Base-by-base conservation (phyloP, 2,797 vertebrate species). In the Anabacerthia variegaticeps region DNA sequence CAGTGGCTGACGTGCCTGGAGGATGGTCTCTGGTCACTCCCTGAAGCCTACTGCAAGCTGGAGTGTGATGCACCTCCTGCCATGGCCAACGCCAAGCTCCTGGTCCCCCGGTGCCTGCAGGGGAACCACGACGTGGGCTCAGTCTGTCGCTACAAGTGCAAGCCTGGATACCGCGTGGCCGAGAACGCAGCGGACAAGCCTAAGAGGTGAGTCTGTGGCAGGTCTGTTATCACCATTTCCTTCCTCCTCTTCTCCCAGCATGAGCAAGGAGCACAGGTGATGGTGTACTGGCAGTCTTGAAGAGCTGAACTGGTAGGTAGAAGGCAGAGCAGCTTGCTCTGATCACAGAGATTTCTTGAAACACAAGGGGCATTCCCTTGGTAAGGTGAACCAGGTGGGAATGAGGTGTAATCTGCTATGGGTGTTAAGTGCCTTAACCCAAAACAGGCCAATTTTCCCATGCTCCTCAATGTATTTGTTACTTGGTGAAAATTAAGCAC, bases 21-120 rank as follows among this genome's bases (percentile, higher is more conserved):
- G 81, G 99, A 99, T 0, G 99, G 99, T 12, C 97, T 99, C 69
- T 99, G 99, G 99, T 99, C 99, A 2, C 98, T 99, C 74, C 99
- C 99, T 0, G 99, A 99, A 96, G 99, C 99, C 61, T 99, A 99
- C 97, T 99, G 99, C 97, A 99, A 99, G 97, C 97, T 99, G 44
- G 99, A 99, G 89, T 99, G 99, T 4, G 97, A 97, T 0, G 95
- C 96, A 0, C 98, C 98, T 3, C 98, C 98, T 0, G n/a, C 17
- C 0, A 92, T 99, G 56, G 88, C 98, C 27, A 96, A 98, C 1
- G 98, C 99, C 93, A 98, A 95, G 83, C 97, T 99, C 17, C 97
- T 99, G 62, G 98, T 98, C 21, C 98, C 98, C 0, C 98, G 94
- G 27, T 99, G 99, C 92, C 95, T 98, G 73, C 96, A 97, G 67